Base-by-base conservation (phyloP, 1,140 invertebrate species). In the Ceratoteleas bidentatus region DNA sequence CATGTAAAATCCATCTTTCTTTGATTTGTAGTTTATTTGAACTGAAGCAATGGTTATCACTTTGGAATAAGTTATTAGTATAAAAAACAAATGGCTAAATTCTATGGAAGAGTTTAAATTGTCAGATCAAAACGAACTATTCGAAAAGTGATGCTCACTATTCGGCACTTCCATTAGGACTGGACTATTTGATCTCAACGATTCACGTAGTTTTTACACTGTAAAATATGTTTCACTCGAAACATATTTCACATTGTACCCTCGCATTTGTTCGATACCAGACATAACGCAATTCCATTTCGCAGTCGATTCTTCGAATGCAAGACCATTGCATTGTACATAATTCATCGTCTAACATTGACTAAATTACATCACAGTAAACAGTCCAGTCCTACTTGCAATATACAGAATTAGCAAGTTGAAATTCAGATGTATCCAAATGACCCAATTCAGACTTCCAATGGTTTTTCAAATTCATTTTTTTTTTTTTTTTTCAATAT, bases 301-400 rank as follows among this genome's bases (percentile, higher is more conserved):
- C 10, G 10, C 10, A 40, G 10, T 40, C 10, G 36, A 9, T 9
- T 9, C 36, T 40, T 9, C 10, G 36, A 40, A 40, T 11, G 36
- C 7, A 40, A 8, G 38, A 43, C 0, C 53, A 65, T 65, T 65
- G 24, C 66, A 78, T 65, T 78, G 75, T 78, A 70, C 13, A 78
- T 78, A 72, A 5, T 7, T 64, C 66, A 72, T 78, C 2, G 15
- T 65, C 61, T 78, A 77, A 69, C 64, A 62, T 49, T 10, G 11
- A 62, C 43, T 68, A 62, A 62, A 64, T 61, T 61, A 68, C 43
- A 64, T 64, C 52, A 69, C 40, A 62, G 6, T 53, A 45, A 52
- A 45, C n/a, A 58, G 53, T 65, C 54, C 40, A 75, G 54, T 66
- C 32, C 33, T 57, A 74, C 47, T 62, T 33, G 47, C 62, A 54